Evolutionary conservation across 2,888 invertebrate genomes (phyloP), one percentile per base, ranked within the genome.

Genomic region (Ariolimax columbianus): DNA sequence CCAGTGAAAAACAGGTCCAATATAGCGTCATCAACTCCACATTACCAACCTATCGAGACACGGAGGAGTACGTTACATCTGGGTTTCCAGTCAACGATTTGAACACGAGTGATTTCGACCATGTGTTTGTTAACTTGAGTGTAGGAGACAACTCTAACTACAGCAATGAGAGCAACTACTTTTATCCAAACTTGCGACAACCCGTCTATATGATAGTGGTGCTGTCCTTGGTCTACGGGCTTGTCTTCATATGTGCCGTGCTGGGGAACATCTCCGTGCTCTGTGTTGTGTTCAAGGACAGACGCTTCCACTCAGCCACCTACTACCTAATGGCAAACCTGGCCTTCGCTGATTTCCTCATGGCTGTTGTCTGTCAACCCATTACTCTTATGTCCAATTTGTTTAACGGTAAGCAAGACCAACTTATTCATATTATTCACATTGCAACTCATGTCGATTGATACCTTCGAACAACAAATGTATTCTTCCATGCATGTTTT

Each of bases 251-350:
- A 1, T 85, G 92, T 17, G 93, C 93, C 19, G 86, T 94, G n/a
- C 78, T 92, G 26, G 93, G 93, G 14, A 94, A 94, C 87, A 86
- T 90, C 63, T 90, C 92, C 80, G 93, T 94, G 14, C 90, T 94
- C 23, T 90, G 91, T 43, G 92, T 94, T 17, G 92, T 94, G 23
- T 87, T 89, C 68, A 89, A 91, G 72, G 91, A 92, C 38, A 90
- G 91, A 11, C 87, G 93, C 47, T 93, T 94, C 92, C 91, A 93
- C 83, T 92, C 91, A 23, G 93, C 92, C 17, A 94, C 94, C 77
- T 90, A 91, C 84, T 87, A 88, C 85, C 89, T 91, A 84, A 90
- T 91, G 72, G 90, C 88, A 77, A 91, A 91, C 84, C 88, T 91
- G 86, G 91, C 91, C 0, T 82, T 91, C 36, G 90, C 91, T 26